Evolutionary conservation across 2,797 vertebrate genomes (phyloP).

Genomic region (Semotilus atromaculatus): DNA sequence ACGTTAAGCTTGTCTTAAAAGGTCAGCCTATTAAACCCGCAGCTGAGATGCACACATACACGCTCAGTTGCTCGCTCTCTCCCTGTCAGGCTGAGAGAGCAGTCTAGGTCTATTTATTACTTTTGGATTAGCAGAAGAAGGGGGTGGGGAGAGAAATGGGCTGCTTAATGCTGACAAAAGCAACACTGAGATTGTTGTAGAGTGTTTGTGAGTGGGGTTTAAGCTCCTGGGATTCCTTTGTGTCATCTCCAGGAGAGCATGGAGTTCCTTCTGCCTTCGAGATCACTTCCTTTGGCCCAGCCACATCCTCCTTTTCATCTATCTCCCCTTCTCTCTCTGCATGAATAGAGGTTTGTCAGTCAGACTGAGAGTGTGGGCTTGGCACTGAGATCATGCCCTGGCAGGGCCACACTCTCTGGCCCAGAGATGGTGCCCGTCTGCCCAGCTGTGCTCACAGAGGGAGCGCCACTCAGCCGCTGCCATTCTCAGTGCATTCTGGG

Average conservation of each 20-base stretch:
- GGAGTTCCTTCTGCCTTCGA: slow-evolving; percentile 55
- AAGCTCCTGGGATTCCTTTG: slow-evolving; percentile 53
- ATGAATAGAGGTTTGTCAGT: slow-evolving; percentile 60
- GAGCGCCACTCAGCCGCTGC: slow-evolving; percentile 59
- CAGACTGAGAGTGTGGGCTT: slow-evolving; percentile 51
- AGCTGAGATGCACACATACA: slow-evolving; percentile 46
- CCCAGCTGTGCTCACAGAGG: slow-evolving; percentile 73
- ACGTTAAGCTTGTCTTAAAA: slow-evolving; percentile 75
- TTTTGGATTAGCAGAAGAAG: slow-evolving; percentile 47
- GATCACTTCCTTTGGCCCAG: slow-evolving; percentile 59
- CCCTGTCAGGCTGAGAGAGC: slow-evolving; percentile 33
- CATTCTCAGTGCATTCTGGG: slow-evolving; percentile 37
- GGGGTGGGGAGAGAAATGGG: slow-evolving; percentile 27
- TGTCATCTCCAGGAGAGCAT: slow-evolving; percentile 53
- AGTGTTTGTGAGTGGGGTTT: slow-evolving; percentile 33
- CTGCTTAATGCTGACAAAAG: slow-evolving; percentile 47
- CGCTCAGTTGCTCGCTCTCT: slow-evolving; percentile 6
- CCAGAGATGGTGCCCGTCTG: slow-evolving; percentile 71
- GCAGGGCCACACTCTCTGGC: slow-evolving; percentile 61
- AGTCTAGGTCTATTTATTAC: slow-evolving; percentile 57
- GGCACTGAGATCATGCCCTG: slow-evolving; percentile 55
- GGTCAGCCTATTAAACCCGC: slow-evolving; percentile 74
- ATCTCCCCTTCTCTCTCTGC: slow-evolving; percentile 47
- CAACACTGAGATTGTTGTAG: slow-evolving; percentile 53
- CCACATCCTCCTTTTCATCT: slow-evolving; percentile 56